Evolutionary conservation across 1,140 invertebrate species (phyloP).

Genomic region (Drosophila tsacasi): DNA sequence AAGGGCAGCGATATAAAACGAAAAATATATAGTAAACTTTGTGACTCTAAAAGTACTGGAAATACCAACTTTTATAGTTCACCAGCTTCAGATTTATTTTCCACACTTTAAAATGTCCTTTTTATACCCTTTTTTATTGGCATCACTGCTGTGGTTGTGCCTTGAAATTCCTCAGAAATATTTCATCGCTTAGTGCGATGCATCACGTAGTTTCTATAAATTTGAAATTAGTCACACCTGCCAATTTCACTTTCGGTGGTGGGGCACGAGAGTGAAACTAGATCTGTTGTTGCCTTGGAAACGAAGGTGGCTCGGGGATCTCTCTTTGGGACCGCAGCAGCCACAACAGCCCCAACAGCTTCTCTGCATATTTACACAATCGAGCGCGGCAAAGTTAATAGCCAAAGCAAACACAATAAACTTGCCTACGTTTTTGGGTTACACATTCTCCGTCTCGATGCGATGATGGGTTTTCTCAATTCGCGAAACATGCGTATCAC

Average conservation of each 20-base stretch:
- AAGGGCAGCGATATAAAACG: not conserved
- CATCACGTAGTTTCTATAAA: slow-evolving; percentile 46
- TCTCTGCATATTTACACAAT: slow-evolving; percentile 60
- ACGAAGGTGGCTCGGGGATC: slow-evolving; percentile 32
- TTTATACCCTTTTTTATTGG: not conserved
- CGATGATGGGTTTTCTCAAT: slow-evolving; percentile 42
- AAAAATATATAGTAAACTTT: not conserved
- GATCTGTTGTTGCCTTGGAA: slow-evolving; percentile 34
- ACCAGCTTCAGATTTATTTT: not conserved
- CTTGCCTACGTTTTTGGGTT: slow-evolving; percentile 55
- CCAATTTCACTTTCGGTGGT: slow-evolving; percentile 65
- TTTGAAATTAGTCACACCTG: slow-evolving; percentile 61
- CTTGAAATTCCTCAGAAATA: slow-evolving; percentile 38
- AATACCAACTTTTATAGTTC: not conserved
- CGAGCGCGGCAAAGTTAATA: slow-evolving; percentile 53
- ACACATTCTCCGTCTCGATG: slow-evolving; percentile 34
- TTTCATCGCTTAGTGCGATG: slow-evolving; percentile 18
- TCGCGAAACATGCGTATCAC: slow-evolving; percentile 56
- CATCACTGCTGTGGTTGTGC: slow-evolving; percentile 4
- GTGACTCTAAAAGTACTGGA: not conserved
- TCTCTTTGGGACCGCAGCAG: slow-evolving; percentile 11
- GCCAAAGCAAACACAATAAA: slow-evolving; percentile 49
- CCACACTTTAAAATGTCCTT: not conserved
- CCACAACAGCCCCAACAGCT: slow-evolving; percentile 2
- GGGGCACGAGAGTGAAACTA: slow-evolving; percentile 47